Conservation (phyloP, 2,888 invertebrate genomes). For the Drosophila tanythrix region DNA sequence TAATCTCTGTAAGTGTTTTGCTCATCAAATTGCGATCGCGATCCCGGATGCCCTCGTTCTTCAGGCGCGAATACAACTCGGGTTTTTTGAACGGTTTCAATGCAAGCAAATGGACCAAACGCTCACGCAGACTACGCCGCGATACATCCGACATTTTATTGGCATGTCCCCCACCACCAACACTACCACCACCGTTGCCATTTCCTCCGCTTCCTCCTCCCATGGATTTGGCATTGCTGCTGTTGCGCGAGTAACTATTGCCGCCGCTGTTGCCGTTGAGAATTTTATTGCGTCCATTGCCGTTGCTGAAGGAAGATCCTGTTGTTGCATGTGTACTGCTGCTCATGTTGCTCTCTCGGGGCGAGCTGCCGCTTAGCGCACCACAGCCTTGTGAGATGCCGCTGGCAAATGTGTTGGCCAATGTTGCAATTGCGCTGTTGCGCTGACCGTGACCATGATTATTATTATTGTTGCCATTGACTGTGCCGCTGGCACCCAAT, state of each 20-base stretch:
- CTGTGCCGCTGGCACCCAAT: constrained; percentile 79
- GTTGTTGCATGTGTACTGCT: constrained; percentile 23
- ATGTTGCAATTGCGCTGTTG: constrained; percentile 71
- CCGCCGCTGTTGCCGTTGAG: constrained; percentile 46
- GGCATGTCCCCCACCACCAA: constrained; percentile 33
- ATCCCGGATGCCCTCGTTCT: constrained; percentile 94
- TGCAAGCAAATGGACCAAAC: constrained; percentile 97
- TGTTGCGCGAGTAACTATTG: constrained; percentile 54
- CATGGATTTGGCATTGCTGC: constrained; percentile 52
- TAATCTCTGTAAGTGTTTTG: constrained; percentile 92
- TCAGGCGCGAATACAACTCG: constrained; percentile 93
- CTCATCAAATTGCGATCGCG: constrained; percentile 91
- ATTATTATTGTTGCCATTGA: constrained; percentile 48
- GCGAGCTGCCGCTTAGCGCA: constrained; percentile 71
- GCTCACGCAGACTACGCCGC: constrained; percentile 89
- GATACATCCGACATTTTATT: constrained; percentile 83
- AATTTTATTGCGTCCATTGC: constrained; percentile 65
- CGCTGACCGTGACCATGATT: constrained; percentile 22
- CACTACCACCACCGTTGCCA: constrained; percentile 27
- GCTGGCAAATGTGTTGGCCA: constrained; percentile 82
- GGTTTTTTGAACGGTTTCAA: constrained; percentile 97
- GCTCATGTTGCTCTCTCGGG: constrained; percentile 49
- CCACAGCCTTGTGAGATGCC: constrained; percentile 81
- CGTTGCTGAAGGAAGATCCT: constrained; percentile 14
- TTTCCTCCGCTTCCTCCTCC: constrained; percentile 28